Base-by-base conservation (phyloP, 1,140 invertebrate genomes). In the Drosophila rhopaloa region DNA sequence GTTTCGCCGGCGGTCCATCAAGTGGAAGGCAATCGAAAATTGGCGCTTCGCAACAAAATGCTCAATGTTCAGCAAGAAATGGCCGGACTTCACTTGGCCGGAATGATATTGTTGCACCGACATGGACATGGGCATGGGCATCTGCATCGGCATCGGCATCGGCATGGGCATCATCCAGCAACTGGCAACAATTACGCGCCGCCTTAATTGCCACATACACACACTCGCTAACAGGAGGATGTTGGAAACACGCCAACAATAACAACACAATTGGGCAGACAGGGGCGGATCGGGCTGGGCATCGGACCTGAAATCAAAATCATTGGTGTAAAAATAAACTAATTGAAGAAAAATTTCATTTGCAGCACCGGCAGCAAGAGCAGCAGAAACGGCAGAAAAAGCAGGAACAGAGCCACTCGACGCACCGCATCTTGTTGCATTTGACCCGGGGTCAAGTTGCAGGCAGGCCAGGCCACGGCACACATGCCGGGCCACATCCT, bases 311-410 rank as follows among this genome's bases (percentile, higher is more conserved):
- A 86, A 86, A 88, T 86, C 82, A 88, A 84, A 88, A 84, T 89
- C 84, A 88, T 89, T 84, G 77, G 84, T 81, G 84, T 90, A 85
- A 89, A 89, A 89, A 89, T 89, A 89, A 89, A 89, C 84, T 89
- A 89, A 89, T 89, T 89, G 84, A 89, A 89, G 85, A 89, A 89
- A 81, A 89, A 84, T 89, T 84, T 89, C 80, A 89, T 83, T 84
- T 84, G 63, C 76, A 73, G 40, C 65, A 50, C 47, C 50, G 35
- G 24, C 56, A 51, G 54, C 35, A 37, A 41, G 14, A 41, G 32
- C 46, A 41, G 13, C 44, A 57, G 37, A 19, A 19, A n/a, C 19
- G 29, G 11, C 7, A 19, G 32, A 55, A 71, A 24, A 27, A 50
- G 38, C 55, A 73, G 24, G 35, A 46, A 55, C 74, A 62, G 43